Conservation (phyloP, 2,888 invertebrate species). For the Andrena chrysosceles region DNA sequence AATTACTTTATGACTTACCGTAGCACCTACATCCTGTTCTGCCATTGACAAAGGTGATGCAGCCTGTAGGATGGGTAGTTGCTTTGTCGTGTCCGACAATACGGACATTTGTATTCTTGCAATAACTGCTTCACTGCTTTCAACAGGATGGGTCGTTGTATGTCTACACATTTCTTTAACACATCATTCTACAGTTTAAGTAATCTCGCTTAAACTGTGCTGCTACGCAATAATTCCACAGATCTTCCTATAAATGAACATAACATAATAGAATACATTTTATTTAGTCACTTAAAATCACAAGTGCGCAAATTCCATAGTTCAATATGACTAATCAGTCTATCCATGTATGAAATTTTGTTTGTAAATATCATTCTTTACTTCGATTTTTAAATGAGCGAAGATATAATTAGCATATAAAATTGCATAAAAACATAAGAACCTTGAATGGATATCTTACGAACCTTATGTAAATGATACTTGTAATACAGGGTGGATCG, state of each 20-base stretch:
- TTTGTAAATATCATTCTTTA: background rate
- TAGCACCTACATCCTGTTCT: slow-evolving; percentile 8
- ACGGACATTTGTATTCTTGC: slow-evolving; percentile 70
- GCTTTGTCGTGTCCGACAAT: slow-evolving; percentile 61
- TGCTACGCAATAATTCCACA: background rate
- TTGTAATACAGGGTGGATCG: background rate
- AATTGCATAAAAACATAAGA: slow-evolving; percentile 4
- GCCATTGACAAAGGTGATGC: slow-evolving; percentile 37
- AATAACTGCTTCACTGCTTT: slow-evolving; percentile 70
- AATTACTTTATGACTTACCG: slow-evolving; percentile 25
- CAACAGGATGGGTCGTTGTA: slow-evolving; percentile 65
- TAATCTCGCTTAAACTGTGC: background rate
- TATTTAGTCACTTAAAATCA: background rate
- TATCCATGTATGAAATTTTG: background rate
- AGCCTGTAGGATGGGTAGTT: slow-evolving; percentile 48
- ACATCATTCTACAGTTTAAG: background rate
- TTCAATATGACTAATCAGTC: background rate
- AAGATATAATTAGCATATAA: background rate
- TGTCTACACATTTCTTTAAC: slow-evolving; percentile 74
- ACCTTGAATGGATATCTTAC: slow-evolving; percentile 16
- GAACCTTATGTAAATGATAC: background rate
- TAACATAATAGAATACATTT: background rate
- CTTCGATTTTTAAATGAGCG: background rate
- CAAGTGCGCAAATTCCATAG: background rate
- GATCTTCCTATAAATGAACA: slow-evolving; percentile 14